Base-by-base conservation (phyloP, 2,113 vertebrate species). In the Zeus faber region DNA sequence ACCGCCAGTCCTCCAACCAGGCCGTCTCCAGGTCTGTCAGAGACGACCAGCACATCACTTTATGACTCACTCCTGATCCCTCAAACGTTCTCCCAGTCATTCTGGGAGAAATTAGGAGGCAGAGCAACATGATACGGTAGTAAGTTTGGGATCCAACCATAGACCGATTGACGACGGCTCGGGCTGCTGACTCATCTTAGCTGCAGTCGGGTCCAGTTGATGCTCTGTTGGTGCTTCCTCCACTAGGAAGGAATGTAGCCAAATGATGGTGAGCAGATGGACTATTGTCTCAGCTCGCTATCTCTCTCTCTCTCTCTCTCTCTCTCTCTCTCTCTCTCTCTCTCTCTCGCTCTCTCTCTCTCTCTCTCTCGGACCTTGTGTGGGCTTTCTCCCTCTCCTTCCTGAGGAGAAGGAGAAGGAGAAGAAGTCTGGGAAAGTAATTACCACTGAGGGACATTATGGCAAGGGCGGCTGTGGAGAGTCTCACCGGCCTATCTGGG, bases 381-480 rank as follows among this genome's bases (percentile, higher is more conserved):
- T 41, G n/a, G 39, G n/a, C n/a, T 48, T 40, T 5, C 44, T 54
- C 33, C 43, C 27, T 41, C n/a, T 39, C 13, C 17, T 31, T 35
- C 6, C 2, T 48, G 46, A 2, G 29, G 47, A 16, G 40, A 47
- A 3, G 1, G 21, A n/a, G n/a, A n/a, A n/a, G n/a, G n/a, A n/a
- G n/a, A n/a, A n/a, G n/a, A n/a, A n/a, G 43, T 20, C 53, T 69
- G 41, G 48, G 33, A 61, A 51, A 46, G 31, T 62, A 31, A 49
- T 57, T 23, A 31, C 45, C 14, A 16, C 26, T 13, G n/a, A 41
- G 9, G 22, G 51, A 23, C 29, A 46, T 14, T 16, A 22, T 5
- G 16, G 26, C 20, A 13, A n/a, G 26, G 31, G 8, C 31, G 2
- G 33, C 5, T 1, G 9, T 39, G 18, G 6, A 11, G 37, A n/a